Percentiles rank a stretch among this genome's conserved stretches.
Evolutionary conservation across 2,113 vertebrate species (phyloP).

Genomic region (Stigmatopora nigra): DNA sequence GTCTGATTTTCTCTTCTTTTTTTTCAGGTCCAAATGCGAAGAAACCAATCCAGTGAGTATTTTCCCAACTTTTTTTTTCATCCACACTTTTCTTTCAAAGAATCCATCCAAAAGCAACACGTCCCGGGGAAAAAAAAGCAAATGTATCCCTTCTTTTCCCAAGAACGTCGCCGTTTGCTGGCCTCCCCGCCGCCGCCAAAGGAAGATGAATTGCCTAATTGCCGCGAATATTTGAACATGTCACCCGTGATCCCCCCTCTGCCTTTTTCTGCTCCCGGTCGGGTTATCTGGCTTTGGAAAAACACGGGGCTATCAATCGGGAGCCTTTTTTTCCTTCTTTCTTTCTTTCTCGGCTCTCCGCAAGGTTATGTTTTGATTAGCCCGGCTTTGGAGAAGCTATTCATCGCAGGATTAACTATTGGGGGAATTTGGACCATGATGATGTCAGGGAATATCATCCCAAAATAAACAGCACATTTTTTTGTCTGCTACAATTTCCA

Average conservation of each 20-base stretch:
- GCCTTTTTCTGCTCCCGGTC: conserved; percentile 23
- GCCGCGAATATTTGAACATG: conserved; percentile 52
- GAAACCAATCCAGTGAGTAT: conserved; percentile 93
- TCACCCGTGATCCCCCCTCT: conserved; percentile 44
- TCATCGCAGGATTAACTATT: neutral
- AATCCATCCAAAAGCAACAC: conserved; percentile 57
- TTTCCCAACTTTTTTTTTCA: conserved; percentile 21
- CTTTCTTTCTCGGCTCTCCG: neutral
- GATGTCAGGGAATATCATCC: neutral
- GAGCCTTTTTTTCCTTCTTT: neutral
- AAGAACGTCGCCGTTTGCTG: conserved; percentile 34
- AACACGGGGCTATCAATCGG: neutral
- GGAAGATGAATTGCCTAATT: conserved; percentile 59
- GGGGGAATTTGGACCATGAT: neutral
- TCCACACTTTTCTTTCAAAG: conserved; percentile 48
- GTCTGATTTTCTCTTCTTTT: conserved; percentile 51
- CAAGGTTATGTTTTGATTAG: conserved; percentile 3
- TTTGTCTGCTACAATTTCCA: neutral
- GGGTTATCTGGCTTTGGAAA: conserved; percentile 8
- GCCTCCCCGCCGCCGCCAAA: conserved; percentile 32
- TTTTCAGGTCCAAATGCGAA: conserved; percentile 86
- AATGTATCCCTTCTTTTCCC: conserved; percentile 35
- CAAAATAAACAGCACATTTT: neutral
- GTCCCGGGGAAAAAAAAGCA: conserved; percentile 39
- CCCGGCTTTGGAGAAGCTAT: neutral